Percentiles rank a stretch among this genome's conserved stretches.
phyloP scores from a whole-genome alignment of 2,797 vertebrate species.

The Pseudochromis fuscus region DNA sequence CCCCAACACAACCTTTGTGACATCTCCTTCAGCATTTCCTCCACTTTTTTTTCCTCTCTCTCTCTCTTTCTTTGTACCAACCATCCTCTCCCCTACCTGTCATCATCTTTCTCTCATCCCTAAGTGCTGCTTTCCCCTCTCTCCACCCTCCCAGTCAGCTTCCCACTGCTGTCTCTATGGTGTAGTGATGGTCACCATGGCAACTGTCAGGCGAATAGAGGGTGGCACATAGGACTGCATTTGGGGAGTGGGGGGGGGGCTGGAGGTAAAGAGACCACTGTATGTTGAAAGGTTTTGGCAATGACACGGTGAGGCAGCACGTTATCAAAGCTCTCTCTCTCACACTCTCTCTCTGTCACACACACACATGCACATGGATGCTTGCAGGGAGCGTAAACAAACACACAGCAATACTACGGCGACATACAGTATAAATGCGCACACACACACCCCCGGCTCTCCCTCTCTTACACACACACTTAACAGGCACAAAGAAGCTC shows the following conservation, averaged over 20 bases:
- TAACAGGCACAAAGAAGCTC: conserved; percentile 65
- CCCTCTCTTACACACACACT: conserved; percentile 6
- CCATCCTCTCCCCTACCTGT: conserved; percentile 47
- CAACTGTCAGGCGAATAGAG: conserved; percentile 76
- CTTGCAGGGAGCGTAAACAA: conserved; percentile 9
- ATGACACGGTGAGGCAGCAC: conserved; percentile 22
- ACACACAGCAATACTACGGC: conserved; percentile 11
- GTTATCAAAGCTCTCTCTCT: conserved; percentile 32
- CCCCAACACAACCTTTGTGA: conserved; percentile 33
- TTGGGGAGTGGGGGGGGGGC: conserved; percentile 32
- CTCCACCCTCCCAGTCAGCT: conserved; percentile 62
- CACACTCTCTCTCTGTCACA: neutral
- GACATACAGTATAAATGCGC: conserved; percentile 21
- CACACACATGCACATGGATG: conserved; percentile 9
- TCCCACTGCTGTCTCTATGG: conserved; percentile 69
- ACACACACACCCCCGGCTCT: neutral
- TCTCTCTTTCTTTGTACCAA: conserved; percentile 36
- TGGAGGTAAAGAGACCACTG: conserved; percentile 51
- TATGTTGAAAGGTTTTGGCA: conserved; percentile 53
- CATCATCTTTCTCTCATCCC: conserved; percentile 67
- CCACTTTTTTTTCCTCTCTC: too few relatives aligned
- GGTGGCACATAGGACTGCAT: conserved; percentile 58
- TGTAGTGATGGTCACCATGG: conserved; percentile 79
- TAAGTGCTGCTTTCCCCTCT: conserved; percentile 71
- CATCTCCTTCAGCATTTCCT: conserved; percentile 57